Percentiles rank a stretch among this genome's conserved stretches.
phyloP scores from a whole-genome alignment of 2,888 invertebrate species.

The Notodonta ziczac region DNA sequence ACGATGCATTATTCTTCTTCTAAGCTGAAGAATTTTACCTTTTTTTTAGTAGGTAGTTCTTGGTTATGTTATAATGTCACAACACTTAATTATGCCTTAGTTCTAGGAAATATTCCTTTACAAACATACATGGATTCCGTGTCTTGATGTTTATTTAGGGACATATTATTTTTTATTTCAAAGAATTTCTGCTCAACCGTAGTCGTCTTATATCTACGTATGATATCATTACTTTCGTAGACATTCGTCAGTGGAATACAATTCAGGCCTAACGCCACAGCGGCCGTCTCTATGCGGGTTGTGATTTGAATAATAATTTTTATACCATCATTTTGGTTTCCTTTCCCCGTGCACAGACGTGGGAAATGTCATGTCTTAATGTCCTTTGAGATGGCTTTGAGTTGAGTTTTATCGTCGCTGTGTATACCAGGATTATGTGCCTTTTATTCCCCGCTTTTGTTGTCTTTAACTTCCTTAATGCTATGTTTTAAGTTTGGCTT shows the following conservation, averaged over 20 bases:
- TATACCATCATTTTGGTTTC: constrained; percentile 79
- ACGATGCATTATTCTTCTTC: too few species aligned
- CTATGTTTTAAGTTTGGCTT: constrained; percentile 20
- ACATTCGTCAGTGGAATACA: constrained; percentile 76
- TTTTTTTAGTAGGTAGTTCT: too few species aligned
- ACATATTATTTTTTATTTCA: neutral
- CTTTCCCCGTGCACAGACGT: constrained; percentile 75
- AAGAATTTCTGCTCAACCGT: constrained; percentile 47
- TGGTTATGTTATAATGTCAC: too few species aligned
- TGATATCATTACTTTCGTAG: constrained; percentile 71
- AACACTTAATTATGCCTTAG: too few species aligned
- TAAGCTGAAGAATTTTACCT: too few species aligned
- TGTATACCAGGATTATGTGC: constrained; percentile 40
- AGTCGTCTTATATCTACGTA: constrained; percentile 35
- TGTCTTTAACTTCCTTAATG: constrained; percentile 28
- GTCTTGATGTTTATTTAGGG: too few species aligned
- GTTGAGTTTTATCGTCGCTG: constrained; percentile 46
- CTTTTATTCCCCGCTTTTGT: constrained; percentile 32
- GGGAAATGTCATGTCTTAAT: constrained; percentile 78
- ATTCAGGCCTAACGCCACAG: constrained; percentile 77
- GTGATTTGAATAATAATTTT: constrained; percentile 84
- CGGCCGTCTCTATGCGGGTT: constrained; percentile 65
- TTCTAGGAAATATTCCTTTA: too few species aligned
- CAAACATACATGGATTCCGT: too few species aligned
- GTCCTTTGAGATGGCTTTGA: constrained; percentile 62